Evolutionary conservation across 2,888 invertebrate species (phyloP).

Genomic region (Myathropa florea): DNA sequence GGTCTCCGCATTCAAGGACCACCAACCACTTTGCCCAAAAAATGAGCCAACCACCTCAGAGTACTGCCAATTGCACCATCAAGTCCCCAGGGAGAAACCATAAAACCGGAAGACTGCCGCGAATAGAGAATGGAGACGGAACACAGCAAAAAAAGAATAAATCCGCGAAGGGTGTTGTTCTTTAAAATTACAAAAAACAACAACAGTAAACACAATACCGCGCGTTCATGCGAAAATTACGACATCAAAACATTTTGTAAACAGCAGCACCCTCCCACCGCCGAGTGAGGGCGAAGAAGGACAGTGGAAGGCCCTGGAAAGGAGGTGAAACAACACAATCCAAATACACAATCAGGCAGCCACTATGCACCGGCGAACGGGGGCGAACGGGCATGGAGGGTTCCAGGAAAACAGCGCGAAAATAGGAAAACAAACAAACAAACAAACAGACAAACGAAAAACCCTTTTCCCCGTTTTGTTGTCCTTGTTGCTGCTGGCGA

Average conservation of each 20-base stretch:
- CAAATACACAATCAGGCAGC: slow-evolving; percentile 28
- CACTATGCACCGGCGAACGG: neutral
- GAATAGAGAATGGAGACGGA: neutral
- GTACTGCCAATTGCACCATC: slow-evolving; percentile 28
- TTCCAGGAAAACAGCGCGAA: slow-evolving; percentile 9
- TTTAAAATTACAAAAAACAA: slow-evolving; percentile 8
- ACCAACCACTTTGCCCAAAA: neutral
- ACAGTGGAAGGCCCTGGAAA: neutral
- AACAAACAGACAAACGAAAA: slow-evolving; percentile 18
- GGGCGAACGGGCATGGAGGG: neutral
- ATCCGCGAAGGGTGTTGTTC: slow-evolving; percentile 26
- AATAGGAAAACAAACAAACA: slow-evolving; percentile 11
- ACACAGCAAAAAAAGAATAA: slow-evolving; percentile 11
- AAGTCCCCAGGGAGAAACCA: slow-evolving; percentile 50
- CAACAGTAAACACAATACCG: slow-evolving; percentile 30
- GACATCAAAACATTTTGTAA: slow-evolving; percentile 58
- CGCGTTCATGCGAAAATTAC: slow-evolving; percentile 58
- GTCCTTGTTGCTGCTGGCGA: neutral
- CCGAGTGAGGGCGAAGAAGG: too few species aligned
- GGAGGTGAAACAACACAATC: neutral
- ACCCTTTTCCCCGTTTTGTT: slow-evolving; percentile 29
- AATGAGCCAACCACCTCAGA: neutral
- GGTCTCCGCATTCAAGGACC: neutral
- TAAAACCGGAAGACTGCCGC: slow-evolving; percentile 49
- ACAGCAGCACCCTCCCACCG: slow-evolving; percentile 12